Percentiles rank a stretch among this genome's conserved stretches.
phyloP scores from a whole-genome alignment of 92 coral and sea anemone species.

The Pocillopora meandrina region DNA sequence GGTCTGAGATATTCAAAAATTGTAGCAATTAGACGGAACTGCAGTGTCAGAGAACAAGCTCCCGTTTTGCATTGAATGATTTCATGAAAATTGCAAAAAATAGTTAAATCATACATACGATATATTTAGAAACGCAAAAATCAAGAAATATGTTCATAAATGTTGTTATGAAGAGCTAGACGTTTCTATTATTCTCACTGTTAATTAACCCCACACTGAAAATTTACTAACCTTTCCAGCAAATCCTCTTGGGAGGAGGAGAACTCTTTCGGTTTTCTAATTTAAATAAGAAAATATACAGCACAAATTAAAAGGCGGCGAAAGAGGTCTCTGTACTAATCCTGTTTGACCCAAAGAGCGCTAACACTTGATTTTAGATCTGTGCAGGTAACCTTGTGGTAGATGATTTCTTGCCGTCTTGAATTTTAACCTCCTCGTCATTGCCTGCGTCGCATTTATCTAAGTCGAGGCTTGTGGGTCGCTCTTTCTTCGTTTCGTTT shows the following conservation, averaged over 20 bases:
- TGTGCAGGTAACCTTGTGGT: constrained; percentile 18
- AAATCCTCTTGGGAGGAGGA: constrained; percentile 59
- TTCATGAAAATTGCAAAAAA: too few species aligned
- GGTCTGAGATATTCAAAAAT: too few species aligned
- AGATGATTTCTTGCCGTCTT: constrained; percentile 7
- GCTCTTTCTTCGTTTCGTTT: constrained; percentile 48
- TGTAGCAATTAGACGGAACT: too few species aligned
- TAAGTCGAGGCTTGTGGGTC: constrained; percentile 59
- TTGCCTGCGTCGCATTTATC: constrained; percentile 23
- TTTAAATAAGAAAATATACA: constrained; percentile 7
- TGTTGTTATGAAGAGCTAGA: not conserved
- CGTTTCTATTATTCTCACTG: not conserved
- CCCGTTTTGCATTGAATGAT: too few species aligned
- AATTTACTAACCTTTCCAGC: not conserved
- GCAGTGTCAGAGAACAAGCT: too few species aligned
- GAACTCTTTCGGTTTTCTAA: constrained; percentile 49
- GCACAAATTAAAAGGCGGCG: not conserved
- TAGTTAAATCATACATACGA: too few species aligned
- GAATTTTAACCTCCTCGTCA: not conserved
- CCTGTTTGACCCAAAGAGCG: not conserved
- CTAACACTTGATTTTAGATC: not conserved
- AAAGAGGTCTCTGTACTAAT: not conserved
- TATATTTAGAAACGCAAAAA: too few species aligned
- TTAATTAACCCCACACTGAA: not conserved
- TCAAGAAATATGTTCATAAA: not conserved